Evolutionary conservation across 1,140 invertebrate species (phyloP), one percentile per base, ranked within the genome.

Genomic region (Trichogramma pretiosum): DNA sequence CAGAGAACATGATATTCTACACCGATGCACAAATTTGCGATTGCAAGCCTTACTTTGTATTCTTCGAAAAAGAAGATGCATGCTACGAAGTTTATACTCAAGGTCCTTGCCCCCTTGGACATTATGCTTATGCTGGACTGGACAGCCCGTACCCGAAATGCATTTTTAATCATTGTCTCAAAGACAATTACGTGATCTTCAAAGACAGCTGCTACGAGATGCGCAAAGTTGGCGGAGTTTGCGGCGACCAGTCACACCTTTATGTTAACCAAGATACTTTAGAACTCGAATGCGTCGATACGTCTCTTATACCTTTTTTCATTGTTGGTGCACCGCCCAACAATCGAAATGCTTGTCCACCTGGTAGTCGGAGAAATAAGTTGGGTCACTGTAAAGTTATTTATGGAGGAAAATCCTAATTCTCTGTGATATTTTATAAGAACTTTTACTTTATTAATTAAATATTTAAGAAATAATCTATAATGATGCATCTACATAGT

Each of bases 11-110:
- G 64, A 55, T 80, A 9, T 70, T 75, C 2, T 83, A 82, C 60
- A 77, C 79, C 0, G 78, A 79, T 2, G 72, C 78, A 52, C 80
- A 79, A 77, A 74, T 81, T 18, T 85, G 82, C 48, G 82, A 84
- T 48, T 85, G 83, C 58, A 75, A 67, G 46, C 71, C 76, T 50
- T 76, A 70, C 44, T 77, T 74, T 51, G 39, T 85, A 1, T 84
- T 79, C 56, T 74, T 82, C 54, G 77, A 81, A 11, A 54, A 62
- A 14, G 73, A 71, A 4, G 69, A 82, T 49, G 65, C 60, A 2
- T 85, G 83, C 50, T 74, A 76, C 64, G 69, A 74, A 37, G 78
- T 77, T 0, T 84, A 74, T 52, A 63, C 64, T 16, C 74, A 73
- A 57, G 83, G 82, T 0, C 82, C 82, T 0, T 85, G 83, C 56